These are phyloP conservation scores for Cuniculus paca DNA, from an alignment of 2,797 vertebrate species.

Conservation along the genomic window DNA sequence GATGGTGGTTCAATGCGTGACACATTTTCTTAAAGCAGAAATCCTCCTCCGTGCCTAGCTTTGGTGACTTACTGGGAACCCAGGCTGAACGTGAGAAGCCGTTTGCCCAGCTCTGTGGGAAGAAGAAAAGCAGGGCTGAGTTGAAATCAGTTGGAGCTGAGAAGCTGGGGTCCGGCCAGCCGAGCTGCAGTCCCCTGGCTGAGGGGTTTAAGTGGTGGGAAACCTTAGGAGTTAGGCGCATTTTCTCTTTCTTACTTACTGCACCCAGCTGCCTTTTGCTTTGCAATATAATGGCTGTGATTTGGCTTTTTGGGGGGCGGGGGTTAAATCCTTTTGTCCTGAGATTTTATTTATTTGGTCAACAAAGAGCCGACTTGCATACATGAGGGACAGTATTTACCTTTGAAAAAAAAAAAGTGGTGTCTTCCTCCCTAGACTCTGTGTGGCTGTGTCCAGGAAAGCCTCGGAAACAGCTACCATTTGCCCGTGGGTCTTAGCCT, in stretches of 20 bases:
- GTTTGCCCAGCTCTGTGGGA: constrained; percentile 32
- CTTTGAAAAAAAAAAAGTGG: background rate
- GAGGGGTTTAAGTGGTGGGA: constrained; percentile 32
- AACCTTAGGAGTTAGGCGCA: background rate
- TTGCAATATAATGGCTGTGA: constrained; percentile 51
- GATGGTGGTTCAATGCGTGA: constrained; percentile 19
- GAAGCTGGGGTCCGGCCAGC: constrained; percentile 26
- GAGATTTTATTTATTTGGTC: constrained; percentile 23
- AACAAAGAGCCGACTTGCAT: constrained; percentile 68
- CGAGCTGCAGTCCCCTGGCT: constrained; percentile 7
- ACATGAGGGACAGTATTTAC: constrained; percentile 70
- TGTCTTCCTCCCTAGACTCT: constrained; percentile 25
- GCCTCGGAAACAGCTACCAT: constrained; percentile 44
- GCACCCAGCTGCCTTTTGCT: background rate
- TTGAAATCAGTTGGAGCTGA: background rate
- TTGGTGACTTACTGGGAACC: constrained; percentile 14
- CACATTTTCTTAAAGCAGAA: constrained; percentile 43
- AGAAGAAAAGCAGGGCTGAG: constrained; percentile 35
- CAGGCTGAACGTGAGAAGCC: background rate
- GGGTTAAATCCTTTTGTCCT: constrained; percentile 58
- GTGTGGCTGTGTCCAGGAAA: constrained; percentile 25
- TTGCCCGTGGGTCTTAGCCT: constrained; percentile 46
- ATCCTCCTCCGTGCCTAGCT: background rate
- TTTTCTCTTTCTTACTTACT: constrained; percentile 31
- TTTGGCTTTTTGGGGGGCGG: background rate